Percentiles rank a stretch among this genome's conserved stretches.
Conservation (phyloP, 2,113 vertebrate species). For the Gallinago undulata region DNA sequence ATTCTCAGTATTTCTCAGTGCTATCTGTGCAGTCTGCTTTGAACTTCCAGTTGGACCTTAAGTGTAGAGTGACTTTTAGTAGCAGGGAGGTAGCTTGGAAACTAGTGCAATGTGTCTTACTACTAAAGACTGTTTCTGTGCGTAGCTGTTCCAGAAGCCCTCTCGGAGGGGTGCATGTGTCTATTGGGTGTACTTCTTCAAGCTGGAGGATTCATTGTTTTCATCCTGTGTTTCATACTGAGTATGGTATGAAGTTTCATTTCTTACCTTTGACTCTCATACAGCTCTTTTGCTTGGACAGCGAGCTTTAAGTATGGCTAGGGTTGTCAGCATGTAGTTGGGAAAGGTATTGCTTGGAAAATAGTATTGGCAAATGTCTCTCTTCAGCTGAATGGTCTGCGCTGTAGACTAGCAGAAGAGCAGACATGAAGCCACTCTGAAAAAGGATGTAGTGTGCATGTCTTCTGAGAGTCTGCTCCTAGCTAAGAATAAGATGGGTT, state of each 20-base stretch:
- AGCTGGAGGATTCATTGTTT: neutral
- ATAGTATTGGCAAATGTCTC: neutral
- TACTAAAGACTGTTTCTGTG: neutral
- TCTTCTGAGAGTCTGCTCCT: neutral
- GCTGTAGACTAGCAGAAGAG: neutral
- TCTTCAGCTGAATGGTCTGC: neutral
- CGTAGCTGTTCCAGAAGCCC: neutral
- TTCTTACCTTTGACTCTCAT: neutral
- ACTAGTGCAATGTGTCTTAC: neutral
- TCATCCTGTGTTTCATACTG: neutral
- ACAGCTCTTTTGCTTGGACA: neutral
- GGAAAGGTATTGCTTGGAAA: neutral
- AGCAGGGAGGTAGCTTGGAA: neutral
- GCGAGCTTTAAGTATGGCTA: neutral
- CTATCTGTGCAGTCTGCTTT: neutral
- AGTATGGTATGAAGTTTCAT: neutral
- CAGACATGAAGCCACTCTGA: neutral
- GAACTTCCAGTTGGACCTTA: neutral
- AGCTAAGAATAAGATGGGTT: neutral
- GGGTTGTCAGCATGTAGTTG: neutral
- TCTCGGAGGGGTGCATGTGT: neutral
- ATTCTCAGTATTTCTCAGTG: slow-evolving; percentile 17
- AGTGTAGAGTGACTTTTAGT: neutral
- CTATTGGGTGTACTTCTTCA: neutral
- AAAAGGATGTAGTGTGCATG: neutral